phyloP scores from a whole-genome alignment of 2,888 invertebrate species.

The Gandaritis pyraliata region DNA sequence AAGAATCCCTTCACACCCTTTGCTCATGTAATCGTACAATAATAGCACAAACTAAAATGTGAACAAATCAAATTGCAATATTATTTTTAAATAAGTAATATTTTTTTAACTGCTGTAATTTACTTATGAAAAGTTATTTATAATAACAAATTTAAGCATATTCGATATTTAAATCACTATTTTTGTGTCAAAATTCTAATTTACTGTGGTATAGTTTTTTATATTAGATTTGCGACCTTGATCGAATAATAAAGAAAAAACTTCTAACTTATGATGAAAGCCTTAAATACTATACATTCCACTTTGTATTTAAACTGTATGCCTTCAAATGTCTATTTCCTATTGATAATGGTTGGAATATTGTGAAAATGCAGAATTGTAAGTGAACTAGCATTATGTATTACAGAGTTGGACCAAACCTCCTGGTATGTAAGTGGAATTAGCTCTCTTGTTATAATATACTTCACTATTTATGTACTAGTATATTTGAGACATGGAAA shows the following conservation, averaged over 20 bases:
- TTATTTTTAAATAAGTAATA: constrained; percentile 22
- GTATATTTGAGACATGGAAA: constrained; percentile 38
- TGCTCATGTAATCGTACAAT: constrained; percentile 28
- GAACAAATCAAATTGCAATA: constrained; percentile 20
- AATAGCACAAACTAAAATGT: constrained; percentile 12
- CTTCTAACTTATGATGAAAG: constrained; percentile 77
- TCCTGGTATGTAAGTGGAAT: constrained; percentile 52
- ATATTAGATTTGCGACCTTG: constrained; percentile 6
- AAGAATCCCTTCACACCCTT: constrained; percentile 4
- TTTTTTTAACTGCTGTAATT: constrained; percentile 12
- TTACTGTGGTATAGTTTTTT: neutral
- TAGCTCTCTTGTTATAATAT: constrained; percentile 64
- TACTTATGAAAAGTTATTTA: constrained; percentile 7
- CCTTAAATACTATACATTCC: constrained; percentile 81
- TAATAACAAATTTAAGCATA: too few relatives aligned
- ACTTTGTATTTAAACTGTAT: constrained; percentile 74
- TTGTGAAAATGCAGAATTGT: constrained; percentile 46
- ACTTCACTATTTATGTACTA: constrained; percentile 32
- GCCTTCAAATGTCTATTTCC: constrained; percentile 73
- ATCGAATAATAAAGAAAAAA: constrained; percentile 40
- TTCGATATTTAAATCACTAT: neutral
- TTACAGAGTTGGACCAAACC: constrained; percentile 73
- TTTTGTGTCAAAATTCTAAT: constrained; percentile 2
- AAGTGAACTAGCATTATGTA: constrained; percentile 49
- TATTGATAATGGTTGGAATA: constrained; percentile 55